Conservation (phyloP, 2,113 vertebrate species). For the Coturnix japonica region DNA sequence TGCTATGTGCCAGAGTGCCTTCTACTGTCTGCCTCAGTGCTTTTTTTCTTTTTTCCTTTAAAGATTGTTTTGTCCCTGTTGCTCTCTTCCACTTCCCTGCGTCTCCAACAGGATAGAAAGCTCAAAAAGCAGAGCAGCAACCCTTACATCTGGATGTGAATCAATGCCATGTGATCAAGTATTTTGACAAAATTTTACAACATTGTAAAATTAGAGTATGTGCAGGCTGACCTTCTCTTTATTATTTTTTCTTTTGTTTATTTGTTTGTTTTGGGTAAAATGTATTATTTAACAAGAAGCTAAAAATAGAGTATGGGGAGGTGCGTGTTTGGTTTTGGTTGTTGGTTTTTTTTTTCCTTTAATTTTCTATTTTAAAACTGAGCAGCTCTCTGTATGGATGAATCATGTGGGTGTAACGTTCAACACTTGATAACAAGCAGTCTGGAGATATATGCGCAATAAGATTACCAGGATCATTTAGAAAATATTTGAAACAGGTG, state of each 20-base stretch:
- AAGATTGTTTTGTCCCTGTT: neutral
- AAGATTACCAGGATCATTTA: conserved; percentile 32
- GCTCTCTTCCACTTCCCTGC: neutral
- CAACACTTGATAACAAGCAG: conserved; percentile 19
- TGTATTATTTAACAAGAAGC: conserved; percentile 35
- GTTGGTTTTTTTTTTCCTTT: too few relatives aligned
- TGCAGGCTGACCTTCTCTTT: neutral
- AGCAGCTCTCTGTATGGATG: neutral
- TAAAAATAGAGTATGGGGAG: conserved; percentile 27
- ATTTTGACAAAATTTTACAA: neutral
- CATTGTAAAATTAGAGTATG: neutral
- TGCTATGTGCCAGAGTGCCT: rapidly evolving
- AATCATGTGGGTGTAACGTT: conserved; percentile 59
- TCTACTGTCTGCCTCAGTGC: neutral
- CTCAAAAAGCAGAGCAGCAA: neutral
- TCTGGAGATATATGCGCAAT: conserved; percentile 29
- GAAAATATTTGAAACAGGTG: conserved; percentile 33
- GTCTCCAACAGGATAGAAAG: neutral
- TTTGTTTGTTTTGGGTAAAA: conserved; percentile 15
- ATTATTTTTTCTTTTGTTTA: neutral
- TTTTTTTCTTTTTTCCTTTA: neutral
- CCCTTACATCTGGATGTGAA: neutral
- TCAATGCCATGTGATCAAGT: rapidly evolving
- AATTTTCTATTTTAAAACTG: neutral
- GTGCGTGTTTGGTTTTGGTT: too few relatives aligned